phyloP scores from a whole-genome alignment of 1,140 invertebrate genomes.

The Ceratina japonica region DNA sequence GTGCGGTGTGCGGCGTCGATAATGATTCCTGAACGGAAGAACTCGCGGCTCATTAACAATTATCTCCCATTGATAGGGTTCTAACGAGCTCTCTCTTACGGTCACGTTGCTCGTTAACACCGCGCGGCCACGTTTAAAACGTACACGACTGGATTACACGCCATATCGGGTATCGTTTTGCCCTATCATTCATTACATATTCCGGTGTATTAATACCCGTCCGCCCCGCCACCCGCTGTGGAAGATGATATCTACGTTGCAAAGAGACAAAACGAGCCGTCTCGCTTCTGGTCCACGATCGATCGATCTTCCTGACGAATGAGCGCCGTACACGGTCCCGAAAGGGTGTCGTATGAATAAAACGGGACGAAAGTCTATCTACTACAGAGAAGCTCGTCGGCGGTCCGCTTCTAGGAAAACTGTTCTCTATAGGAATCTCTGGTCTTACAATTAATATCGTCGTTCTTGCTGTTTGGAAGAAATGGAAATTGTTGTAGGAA shows the following conservation, averaged over 20 bases:
- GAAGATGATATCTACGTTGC: conserved; percentile 48
- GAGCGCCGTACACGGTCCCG: conserved; percentile 24
- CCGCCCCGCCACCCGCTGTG: background rate
- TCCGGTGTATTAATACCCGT: conserved; percentile 57
- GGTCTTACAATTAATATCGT: too few relatives aligned
- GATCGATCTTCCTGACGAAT: conserved; percentile 60
- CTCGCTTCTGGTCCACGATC: conserved; percentile 32
- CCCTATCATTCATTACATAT: conserved; percentile 51
- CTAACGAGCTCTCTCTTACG: conserved; percentile 52
- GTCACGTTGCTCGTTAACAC: conserved; percentile 61
- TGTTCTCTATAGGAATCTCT: background rate
- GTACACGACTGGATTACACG: conserved; percentile 8
- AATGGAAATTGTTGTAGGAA: too few relatives aligned
- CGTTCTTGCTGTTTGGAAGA: too few relatives aligned
- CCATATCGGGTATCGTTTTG: conserved; percentile 55
- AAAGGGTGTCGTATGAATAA: conserved; percentile 33
- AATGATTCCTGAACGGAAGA: conserved; percentile 39
- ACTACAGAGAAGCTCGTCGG: background rate
- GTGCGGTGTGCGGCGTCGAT: conserved; percentile 2
- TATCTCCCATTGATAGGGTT: conserved; percentile 62
- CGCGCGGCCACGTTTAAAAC: conserved; percentile 36
- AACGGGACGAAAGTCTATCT: conserved; percentile 13
- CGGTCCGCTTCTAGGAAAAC: conserved; percentile 11
- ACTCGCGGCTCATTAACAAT: conserved; percentile 60
- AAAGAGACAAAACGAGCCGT: conserved; percentile 59